phyloP scores from a whole-genome alignment of 2,888 invertebrate species.

The Ceratothoa steindachneri region DNA sequence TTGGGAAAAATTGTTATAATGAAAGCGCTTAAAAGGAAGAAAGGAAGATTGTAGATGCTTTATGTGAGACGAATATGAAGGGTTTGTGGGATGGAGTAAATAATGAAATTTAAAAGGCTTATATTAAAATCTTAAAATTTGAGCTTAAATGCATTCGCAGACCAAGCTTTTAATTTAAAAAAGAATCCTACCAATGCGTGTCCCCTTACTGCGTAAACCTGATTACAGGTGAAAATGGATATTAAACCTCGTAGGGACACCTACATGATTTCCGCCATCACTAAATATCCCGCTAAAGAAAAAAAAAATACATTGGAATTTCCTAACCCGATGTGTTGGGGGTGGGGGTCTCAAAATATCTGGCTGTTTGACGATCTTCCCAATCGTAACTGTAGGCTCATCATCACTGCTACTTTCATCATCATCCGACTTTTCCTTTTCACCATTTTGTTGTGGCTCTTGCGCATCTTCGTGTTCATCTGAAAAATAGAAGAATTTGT shows the following conservation, averaged over 20 bases:
- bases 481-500: neutral
- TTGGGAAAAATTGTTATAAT: neutral
- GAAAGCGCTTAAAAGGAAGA: neutral
- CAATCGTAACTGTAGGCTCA: constrained; percentile 41
- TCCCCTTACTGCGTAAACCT: no score
- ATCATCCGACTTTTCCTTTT: constrained; percentile 23
- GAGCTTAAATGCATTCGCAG: no score
- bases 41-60: neutral
- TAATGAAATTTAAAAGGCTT: no score
- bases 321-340: neutral
- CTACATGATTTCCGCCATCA: no score
- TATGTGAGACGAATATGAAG: no score
- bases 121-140: no score
- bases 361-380: constrained; percentile 38
- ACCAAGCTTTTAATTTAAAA: no score
- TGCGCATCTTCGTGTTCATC: neutral
- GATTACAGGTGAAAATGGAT: no score
- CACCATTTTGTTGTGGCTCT: neutral
- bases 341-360: constrained; percentile 38
- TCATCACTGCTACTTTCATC: constrained; percentile 40
- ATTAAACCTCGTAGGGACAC: no score
- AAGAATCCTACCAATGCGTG: no score
- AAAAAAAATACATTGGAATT: neutral
- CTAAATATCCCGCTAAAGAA: no score
- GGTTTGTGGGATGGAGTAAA: no score